A percentile compares a stretch with the other conserved stretches of the same genome.
phyloP scores from a whole-genome alignment of 2,888 invertebrate genomes.

The Trachelus iudaicus region DNA sequence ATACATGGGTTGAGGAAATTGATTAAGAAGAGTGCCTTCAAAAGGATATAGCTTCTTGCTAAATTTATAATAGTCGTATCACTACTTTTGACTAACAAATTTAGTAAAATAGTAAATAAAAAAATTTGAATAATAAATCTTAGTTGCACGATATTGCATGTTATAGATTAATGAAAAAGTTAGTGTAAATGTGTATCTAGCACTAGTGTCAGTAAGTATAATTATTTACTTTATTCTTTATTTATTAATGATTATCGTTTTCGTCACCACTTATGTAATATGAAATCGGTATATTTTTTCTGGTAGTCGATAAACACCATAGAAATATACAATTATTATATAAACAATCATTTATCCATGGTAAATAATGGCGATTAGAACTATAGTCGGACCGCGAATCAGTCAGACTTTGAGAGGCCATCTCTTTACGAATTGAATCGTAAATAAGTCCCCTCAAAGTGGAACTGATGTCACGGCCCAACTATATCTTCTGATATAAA shows the following conservation, averaged over 20 bases:
- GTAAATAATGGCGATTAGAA: background rate
- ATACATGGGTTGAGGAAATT: background rate
- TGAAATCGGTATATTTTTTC: background rate
- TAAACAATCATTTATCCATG: background rate
- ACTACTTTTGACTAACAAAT: background rate
- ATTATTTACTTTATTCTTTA: conserved; percentile 13
- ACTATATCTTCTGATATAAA: background rate
- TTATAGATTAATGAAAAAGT: background rate
- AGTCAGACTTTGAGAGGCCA: no score
- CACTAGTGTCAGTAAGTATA: conserved; percentile 10
- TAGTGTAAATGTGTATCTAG: conserved; percentile 4
- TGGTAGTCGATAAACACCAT: background rate
- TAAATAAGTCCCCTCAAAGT: no score
- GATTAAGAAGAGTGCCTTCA: background rate
- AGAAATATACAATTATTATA: background rate
- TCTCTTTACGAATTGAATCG: no score
- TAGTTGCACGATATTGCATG: conserved; percentile 6
- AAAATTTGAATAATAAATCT: background rate
- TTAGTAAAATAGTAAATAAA: background rate
- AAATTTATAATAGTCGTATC: background rate
- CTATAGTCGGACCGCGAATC: no score
- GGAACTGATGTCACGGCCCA: no score
- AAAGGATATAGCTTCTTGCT: background rate
- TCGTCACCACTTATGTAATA: background rate
- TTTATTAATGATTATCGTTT: conserved; percentile 12